Evolutionary conservation across 1,140 invertebrate species (phyloP).

Genomic region (Rhopalosiphum maidis): DNA sequence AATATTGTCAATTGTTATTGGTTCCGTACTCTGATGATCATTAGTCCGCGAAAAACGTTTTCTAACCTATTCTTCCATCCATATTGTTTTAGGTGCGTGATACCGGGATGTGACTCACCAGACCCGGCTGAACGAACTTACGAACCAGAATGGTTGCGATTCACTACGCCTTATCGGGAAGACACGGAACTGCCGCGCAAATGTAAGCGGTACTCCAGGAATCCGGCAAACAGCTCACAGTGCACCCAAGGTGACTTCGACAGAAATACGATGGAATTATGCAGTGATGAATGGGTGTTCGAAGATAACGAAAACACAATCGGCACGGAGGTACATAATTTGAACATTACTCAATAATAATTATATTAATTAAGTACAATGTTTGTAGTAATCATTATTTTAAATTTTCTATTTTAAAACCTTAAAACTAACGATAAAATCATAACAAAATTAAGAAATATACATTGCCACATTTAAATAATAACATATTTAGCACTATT

Average conservation of each 20-base stretch:
- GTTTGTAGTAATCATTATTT: neutral
- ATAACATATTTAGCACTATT: no score
- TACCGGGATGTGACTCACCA: constrained; percentile 14
- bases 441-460: no score
- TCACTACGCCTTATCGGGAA: neutral
- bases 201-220: constrained; percentile 59
- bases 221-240: constrained; percentile 52
- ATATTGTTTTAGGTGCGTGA: neutral
- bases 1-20: no score
- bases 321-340: constrained; percentile 65
- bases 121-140: neutral
- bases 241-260: neutral
- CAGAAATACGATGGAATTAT: neutral
- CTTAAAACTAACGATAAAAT: no score
- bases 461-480: no score
- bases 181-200: neutral
- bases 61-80: no score
- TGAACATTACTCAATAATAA: neutral
- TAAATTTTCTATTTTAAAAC: no score
- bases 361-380: neutral
- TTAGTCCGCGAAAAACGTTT: no score
- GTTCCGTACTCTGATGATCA: no score
- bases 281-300: constrained; percentile 65
- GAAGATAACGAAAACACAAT: constrained; percentile 66
- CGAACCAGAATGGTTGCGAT: constrained; percentile 32